A percentile compares a stretch with the other conserved stretches of the same genome.
Evolutionary conservation across 2,113 vertebrate genomes (phyloP).

Genomic region (Murina feae): DNA sequence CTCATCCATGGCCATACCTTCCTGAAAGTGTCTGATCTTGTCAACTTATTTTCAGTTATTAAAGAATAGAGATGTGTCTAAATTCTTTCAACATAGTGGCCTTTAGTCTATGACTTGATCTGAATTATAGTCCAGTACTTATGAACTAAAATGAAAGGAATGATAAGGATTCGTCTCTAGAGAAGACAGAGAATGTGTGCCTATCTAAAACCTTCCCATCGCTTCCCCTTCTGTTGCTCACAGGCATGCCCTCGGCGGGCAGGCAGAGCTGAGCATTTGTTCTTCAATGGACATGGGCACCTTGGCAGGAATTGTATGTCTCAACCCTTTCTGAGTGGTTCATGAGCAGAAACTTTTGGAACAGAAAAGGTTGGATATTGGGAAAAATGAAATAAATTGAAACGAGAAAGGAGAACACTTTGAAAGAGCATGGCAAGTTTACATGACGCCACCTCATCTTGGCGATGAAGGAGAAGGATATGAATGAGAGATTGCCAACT

Average conservation of each 20-base stretch:
- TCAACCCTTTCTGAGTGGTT: background rate
- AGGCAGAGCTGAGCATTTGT: background rate
- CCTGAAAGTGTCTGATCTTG: background rate
- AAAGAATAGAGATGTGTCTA: background rate
- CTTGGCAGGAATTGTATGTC: background rate
- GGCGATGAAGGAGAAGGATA: background rate
- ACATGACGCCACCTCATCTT: background rate
- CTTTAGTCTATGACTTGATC: background rate
- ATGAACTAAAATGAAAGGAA: conserved; percentile 8
- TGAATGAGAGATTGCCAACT: background rate
- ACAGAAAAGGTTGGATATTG: background rate
- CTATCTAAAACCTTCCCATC: background rate
- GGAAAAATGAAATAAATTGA: background rate
- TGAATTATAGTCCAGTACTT: too few relatives aligned
- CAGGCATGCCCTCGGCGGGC: background rate
- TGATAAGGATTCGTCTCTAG: background rate
- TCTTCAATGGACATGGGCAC: background rate
- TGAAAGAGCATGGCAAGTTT: background rate
- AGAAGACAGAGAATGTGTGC: background rate
- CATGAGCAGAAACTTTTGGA: background rate
- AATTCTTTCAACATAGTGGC: background rate
- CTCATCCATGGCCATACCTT: background rate
- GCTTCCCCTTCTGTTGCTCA: background rate
- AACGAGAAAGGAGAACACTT: background rate
- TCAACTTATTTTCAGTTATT: conserved; percentile 23